Percentiles rank a stretch among this genome's conserved stretches.
Conservation (phyloP, 2,113 vertebrate species). For the Tamias sibiricus region DNA sequence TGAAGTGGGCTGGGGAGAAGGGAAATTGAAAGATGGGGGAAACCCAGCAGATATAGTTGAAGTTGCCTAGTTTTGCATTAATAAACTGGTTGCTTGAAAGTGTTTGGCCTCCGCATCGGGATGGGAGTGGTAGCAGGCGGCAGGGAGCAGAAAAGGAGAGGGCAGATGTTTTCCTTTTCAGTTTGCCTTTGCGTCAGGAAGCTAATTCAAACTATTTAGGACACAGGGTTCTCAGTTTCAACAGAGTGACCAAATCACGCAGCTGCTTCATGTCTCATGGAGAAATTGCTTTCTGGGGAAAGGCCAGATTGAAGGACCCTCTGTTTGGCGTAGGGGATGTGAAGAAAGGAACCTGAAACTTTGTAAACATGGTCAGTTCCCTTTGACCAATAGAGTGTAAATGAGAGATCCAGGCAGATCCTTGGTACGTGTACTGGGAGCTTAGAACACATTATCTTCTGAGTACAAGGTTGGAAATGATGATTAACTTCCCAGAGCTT, state of each 20-base stretch:
- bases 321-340: not conserved
- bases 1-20: not conserved
- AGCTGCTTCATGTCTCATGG: not conserved
- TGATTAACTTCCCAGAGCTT: slow-evolving; percentile 72
- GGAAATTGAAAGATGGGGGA: not conserved
- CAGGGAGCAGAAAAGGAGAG: not conserved
- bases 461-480: slow-evolving; percentile 37
- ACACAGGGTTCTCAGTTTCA: slow-evolving; percentile 43
- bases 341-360: slow-evolving; percentile 8
- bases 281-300: slow-evolving; percentile 58
- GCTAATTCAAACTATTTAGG: slow-evolving; percentile 1
- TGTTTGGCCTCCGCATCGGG: slow-evolving; percentile 12
- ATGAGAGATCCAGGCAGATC: slow-evolving; percentile 46
- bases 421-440: slow-evolving; percentile 6
- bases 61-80: not conserved
- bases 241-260: not conserved
- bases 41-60: not conserved
- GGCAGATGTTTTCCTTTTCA: slow-evolving; percentile 53
- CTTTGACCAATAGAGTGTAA: slow-evolving; percentile 19
- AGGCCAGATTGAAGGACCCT: not conserved
- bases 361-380: slow-evolving; percentile 39
- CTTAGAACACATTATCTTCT: slow-evolving; percentile 44
- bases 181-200: slow-evolving; percentile 60
- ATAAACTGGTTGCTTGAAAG: slow-evolving; percentile 18
- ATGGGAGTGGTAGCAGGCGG: not conserved